Percentiles rank a stretch among this genome's conserved stretches.
These are phyloP conservation scores for Acromyrmex echinatior DNA, from an alignment of 1,140 invertebrate genomes.

Conservation along the genomic window DNA sequence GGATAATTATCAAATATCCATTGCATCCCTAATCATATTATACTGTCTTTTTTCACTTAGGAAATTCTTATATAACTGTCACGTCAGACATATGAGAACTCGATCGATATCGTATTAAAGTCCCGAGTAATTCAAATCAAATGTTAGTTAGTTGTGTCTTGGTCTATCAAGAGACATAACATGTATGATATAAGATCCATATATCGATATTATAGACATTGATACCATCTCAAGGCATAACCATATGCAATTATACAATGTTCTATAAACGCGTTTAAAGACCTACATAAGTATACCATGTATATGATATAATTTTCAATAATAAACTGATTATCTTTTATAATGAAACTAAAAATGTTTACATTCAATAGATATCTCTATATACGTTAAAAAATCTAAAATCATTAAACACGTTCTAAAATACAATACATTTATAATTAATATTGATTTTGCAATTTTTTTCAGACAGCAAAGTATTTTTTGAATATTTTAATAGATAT, in stretches of 20 bases:
- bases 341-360: not conserved
- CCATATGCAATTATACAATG: not conserved
- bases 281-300: not conserved
- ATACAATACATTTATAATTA: not conserved
- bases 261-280: not conserved
- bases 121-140: slow-evolving; percentile 43
- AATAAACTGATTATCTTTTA: not conserved
- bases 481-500: not conserved
- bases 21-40: not conserved
- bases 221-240: not conserved
- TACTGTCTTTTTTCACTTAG: not conserved
- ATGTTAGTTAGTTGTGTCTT: slow-evolving; percentile 68
- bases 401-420: no score
- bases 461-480: not conserved
- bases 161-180: slow-evolving; percentile 67
- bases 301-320: not conserved
- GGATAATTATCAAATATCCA: no score
- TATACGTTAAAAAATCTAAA: no score
- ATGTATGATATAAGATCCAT: slow-evolving; percentile 33
- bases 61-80: not conserved
- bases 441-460: not conserved
- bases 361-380: not conserved
- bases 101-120: slow-evolving; percentile 65
- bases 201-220: slow-evolving; percentile 27
- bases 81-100: slow-evolving; percentile 11